Conservation (phyloP, 2,797 vertebrate genomes). For the Hydrolagus colliei region DNA sequence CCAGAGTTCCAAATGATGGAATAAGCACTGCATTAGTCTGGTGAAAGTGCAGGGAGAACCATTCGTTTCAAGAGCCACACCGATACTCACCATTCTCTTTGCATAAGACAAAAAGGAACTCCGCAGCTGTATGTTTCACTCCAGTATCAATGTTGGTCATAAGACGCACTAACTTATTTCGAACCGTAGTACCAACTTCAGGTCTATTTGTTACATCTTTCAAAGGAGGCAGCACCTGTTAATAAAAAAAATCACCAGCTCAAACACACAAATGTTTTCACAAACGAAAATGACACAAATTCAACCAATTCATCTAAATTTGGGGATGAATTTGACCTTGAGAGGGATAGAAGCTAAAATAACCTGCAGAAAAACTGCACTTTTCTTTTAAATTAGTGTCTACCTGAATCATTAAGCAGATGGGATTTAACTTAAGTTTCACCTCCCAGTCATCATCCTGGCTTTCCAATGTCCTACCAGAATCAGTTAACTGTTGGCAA, state of each 20-base stretch:
- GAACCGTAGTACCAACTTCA: conserved; percentile 81
- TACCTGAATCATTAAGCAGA: too few relatives aligned
- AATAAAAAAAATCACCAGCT: conserved; percentile 1
- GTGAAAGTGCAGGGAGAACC: too few relatives aligned
- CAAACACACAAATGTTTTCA: neutral
- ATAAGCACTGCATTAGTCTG: too few relatives aligned
- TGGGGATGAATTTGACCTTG: neutral
- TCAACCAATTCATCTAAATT: neutral
- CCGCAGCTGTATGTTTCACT: conserved; percentile 91
- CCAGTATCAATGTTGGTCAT: conserved; percentile 97
- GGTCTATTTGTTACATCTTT: conserved; percentile 87
- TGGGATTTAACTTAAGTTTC: neutral
- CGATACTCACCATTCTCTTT: conserved; percentile 82
- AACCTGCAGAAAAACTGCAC: too few relatives aligned
- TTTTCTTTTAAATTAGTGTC: too few relatives aligned
- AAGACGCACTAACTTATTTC: conserved; percentile 94
- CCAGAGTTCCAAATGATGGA: too few relatives aligned
- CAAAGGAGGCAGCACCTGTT: conserved; percentile 85
- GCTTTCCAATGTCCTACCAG: neutral
- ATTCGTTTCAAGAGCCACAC: too few relatives aligned
- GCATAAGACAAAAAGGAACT: conserved; percentile 96
- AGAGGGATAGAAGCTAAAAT: neutral
- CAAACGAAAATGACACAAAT: neutral
- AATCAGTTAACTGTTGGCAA: neutral
- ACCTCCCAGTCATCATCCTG: neutral